These are phyloP conservation scores for Pachyrhynchus sulphureomaculatus DNA, from an alignment of 1,140 invertebrate genomes.

Conservation along the genomic window DNA sequence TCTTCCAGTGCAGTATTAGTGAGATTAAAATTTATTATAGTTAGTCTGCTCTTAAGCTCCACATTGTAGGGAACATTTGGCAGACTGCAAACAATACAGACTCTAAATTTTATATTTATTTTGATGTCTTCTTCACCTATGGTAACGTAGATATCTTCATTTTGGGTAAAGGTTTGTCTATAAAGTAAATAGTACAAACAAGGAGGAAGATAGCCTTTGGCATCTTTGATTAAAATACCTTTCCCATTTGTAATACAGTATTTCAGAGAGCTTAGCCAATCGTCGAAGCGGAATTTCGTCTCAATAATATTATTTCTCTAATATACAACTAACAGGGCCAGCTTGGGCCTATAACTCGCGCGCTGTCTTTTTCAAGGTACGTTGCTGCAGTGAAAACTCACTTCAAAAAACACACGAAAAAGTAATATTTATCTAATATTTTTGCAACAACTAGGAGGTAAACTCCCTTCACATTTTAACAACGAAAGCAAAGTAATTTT, in stretches of 20 bases:
- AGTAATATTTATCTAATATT: no score
- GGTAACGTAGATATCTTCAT: slow-evolving; percentile 71
- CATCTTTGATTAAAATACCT: slow-evolving; percentile 80
- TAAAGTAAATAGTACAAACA: slow-evolving; percentile 76
- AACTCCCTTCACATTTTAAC: no score
- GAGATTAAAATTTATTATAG: slow-evolving; percentile 86
- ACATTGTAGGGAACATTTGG: slow-evolving; percentile 75
- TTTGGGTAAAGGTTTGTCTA: slow-evolving; percentile 77
- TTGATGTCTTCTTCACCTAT: slow-evolving; percentile 63
- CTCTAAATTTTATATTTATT: slow-evolving; percentile 66
- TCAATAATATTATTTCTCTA: slow-evolving; percentile 73
- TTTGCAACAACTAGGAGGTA: no score
- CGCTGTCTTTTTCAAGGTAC: no score
- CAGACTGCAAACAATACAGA: slow-evolving; percentile 87
- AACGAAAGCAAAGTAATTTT: no score
- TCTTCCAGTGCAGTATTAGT: slow-evolving; percentile 85
- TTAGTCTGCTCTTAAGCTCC: slow-evolving; percentile 85
- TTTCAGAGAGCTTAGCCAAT: slow-evolving; percentile 81
- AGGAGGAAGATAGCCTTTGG: slow-evolving; percentile 80
- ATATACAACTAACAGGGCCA: no score
- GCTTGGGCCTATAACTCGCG: no score
- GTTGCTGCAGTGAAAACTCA: no score
- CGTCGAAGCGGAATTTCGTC: slow-evolving; percentile 73
- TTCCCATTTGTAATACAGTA: slow-evolving; percentile 78
- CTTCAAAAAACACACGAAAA: no score